Conservation (phyloP, 2,797 vertebrate species). For the Momotus momota region DNA sequence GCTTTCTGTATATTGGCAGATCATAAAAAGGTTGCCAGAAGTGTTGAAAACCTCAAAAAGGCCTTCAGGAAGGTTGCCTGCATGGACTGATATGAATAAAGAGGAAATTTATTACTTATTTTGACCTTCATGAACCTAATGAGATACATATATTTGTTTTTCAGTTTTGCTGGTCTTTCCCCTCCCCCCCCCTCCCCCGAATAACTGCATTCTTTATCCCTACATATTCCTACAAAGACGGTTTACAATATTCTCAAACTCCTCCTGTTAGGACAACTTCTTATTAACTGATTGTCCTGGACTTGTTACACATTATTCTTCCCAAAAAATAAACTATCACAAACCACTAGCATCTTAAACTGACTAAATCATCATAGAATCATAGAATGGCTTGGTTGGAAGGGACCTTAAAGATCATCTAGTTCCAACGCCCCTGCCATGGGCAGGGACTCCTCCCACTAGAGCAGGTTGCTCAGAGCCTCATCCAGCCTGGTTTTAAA, state of each 20-base stretch:
- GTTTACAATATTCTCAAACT: neutral
- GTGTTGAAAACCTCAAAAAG: neutral
- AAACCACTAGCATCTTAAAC: neutral
- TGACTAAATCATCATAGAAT: neutral
- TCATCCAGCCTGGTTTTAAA: too few species aligned
- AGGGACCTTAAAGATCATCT: too few species aligned
- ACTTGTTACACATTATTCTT: neutral
- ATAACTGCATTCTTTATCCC: neutral
- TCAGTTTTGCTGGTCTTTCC: neutral
- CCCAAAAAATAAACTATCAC: neutral
- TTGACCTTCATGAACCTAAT: neutral
- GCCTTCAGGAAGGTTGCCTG: neutral
- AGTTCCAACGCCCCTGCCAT: too few species aligned
- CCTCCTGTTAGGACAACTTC: neutral
- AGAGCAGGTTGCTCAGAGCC: too few species aligned
- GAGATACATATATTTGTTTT: neutral
- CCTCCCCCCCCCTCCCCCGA: too few species aligned
- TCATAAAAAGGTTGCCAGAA: neutral
- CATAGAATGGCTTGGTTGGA: too few species aligned
- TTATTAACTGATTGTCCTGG: neutral
- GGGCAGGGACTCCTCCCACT: too few species aligned
- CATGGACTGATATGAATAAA: neutral
- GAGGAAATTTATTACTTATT: neutral
- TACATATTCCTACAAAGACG: neutral
- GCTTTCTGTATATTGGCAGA: neutral